Conservation (phyloP, 2,113 vertebrate species). For the Chiloscyllium plagiosum region DNA sequence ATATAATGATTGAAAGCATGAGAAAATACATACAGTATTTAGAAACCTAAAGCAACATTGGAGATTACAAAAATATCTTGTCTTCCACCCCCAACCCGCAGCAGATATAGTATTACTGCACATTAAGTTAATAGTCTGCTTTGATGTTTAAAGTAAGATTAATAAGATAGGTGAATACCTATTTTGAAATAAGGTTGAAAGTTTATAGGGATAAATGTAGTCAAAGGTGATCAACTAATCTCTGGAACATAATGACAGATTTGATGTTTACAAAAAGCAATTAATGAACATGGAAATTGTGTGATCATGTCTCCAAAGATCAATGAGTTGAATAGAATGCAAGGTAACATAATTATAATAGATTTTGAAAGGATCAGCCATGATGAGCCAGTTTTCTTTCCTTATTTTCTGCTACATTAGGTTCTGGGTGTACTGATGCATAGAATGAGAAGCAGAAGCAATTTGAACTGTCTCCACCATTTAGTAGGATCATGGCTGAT, state of each 20-base stretch:
- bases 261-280: background rate
- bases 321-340: background rate
- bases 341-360: background rate
- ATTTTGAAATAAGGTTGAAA: background rate
- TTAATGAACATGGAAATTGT: background rate
- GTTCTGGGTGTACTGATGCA: background rate
- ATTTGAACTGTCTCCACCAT: too few relatives aligned
- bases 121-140: background rate
- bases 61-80: background rate
- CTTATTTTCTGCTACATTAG: background rate
- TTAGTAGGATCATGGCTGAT: too few relatives aligned
- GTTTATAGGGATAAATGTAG: background rate
- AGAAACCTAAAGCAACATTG: background rate
- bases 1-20: background rate
- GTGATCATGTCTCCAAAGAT: background rate
- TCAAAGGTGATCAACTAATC: background rate
- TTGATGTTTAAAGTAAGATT: background rate
- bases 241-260: background rate
- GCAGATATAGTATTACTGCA: background rate
- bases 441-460: too few relatives aligned
- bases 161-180: background rate
- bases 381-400: background rate
- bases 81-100: background rate
- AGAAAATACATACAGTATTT: background rate
- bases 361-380: background rate